A percentile compares a stretch with the other conserved stretches of the same genome.
Conservation (phyloP, 2,888 invertebrate genomes). For the Mesorhabditis sp. region DNA sequence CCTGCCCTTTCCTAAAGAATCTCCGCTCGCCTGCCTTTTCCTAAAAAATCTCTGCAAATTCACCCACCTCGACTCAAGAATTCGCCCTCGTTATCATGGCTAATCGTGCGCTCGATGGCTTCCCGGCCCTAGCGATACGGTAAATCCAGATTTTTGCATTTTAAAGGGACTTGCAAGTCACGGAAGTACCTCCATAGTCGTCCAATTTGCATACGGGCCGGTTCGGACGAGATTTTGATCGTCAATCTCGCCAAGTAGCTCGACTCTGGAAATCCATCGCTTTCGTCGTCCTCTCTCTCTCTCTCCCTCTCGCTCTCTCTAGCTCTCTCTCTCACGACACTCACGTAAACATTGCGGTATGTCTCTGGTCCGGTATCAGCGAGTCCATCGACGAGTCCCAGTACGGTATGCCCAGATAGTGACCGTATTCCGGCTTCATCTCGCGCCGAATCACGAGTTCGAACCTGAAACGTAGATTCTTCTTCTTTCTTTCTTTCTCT, state of each 20-base stretch:
- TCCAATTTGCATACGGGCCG: slow-evolving; percentile 59
- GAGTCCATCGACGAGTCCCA: slow-evolving; percentile 59
- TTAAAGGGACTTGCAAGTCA: background rate
- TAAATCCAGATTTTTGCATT: background rate
- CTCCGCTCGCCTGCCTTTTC: no score
- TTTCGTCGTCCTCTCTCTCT: background rate
- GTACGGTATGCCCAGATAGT: slow-evolving; percentile 58
- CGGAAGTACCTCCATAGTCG: slow-evolving; percentile 46
- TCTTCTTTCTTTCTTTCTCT: no score
- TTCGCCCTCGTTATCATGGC: slow-evolving; percentile 38
- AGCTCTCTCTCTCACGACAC: background rate
- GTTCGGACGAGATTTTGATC: slow-evolving; percentile 54
- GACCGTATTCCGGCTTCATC: slow-evolving; percentile 28
- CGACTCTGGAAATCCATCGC: background rate
- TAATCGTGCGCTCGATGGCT: slow-evolving; percentile 23
- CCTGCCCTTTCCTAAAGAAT: no score
- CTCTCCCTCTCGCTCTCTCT: background rate
- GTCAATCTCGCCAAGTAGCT: slow-evolving; percentile 24
- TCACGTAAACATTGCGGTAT: slow-evolving; percentile 57
- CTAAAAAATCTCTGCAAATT: no score
- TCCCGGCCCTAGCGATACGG: slow-evolving; percentile 19
- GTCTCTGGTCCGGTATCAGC: slow-evolving; percentile 53
- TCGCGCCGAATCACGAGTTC: slow-evolving; percentile 42
- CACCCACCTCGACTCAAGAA: slow-evolving; percentile 23
- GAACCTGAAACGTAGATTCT: slow-evolving; percentile 25